phyloP scores from a whole-genome alignment of 2,113 vertebrate species.

The Clarias gariepinus region DNA sequence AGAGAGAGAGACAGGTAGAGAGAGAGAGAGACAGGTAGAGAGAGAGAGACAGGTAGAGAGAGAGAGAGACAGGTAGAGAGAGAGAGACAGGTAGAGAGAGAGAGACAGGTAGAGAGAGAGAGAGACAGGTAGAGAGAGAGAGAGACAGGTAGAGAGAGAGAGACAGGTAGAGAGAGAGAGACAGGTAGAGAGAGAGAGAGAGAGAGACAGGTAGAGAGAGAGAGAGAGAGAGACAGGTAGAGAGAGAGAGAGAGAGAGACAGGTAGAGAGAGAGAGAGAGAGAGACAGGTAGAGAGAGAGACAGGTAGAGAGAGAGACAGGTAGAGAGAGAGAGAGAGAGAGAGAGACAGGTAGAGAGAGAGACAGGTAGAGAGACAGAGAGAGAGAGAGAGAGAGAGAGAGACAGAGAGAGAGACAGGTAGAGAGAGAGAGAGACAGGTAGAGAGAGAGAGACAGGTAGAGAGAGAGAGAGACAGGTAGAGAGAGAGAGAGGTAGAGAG shows the following conservation, averaged over 20 bases:
- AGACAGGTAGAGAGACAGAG: not conserved
- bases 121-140: no score
- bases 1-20: not conserved
- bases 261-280: not conserved
- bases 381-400: not conserved
- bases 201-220: not conserved
- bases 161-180: no score
- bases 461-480: not conserved
- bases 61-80: not conserved
- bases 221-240: no score
- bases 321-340: not conserved
- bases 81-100: not conserved
- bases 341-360: not conserved
- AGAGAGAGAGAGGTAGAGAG: not conserved
- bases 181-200: not conserved
- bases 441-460: no score
- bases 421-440: not conserved
- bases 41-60: not conserved
- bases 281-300: no score
- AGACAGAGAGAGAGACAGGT: no score
- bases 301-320: not conserved
- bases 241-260: not conserved
- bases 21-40: no score
- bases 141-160: not conserved
- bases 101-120: not conserved